Evolutionary conservation across 2,113 vertebrate species (phyloP), one percentile per base, ranked within the genome.

Genomic region (Neogobius melanostomus): DNA sequence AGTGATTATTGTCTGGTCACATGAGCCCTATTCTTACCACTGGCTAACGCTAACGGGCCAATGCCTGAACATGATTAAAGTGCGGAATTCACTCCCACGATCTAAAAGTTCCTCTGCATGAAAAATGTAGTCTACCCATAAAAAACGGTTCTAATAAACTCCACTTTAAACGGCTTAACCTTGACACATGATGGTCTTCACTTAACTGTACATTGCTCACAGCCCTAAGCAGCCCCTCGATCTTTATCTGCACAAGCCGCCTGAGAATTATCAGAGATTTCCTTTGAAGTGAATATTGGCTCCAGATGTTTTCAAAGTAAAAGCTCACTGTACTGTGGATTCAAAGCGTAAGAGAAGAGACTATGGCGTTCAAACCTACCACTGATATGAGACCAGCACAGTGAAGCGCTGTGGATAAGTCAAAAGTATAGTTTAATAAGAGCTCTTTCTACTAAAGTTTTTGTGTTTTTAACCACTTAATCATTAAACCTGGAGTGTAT

Each of bases 271-370:
- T 88, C 88, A 73, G 86, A 84, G 69, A 82, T 86, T 86, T 88
- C 85, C 90, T 17, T 89, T 90, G 85, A 91, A 89, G 86, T 87
- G 49, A 74, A 72, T 88, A 90, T 90, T 89, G 88, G 88, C 89
- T 71, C 89, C 90, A 90, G 88, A 91, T 91, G 89, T 86, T 82
- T n/a, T 79, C 76, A 85, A 76, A 36, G 28, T 36, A 36, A 69
- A 71, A 76, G 83, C 74, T 75, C 50, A 76, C 83, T 85, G 71
- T 21, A 85, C 80, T 69, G 81, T 82, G 81, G 70, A 67, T 88
- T 85, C 79, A 64, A 82, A 84, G 81, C 80, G 85, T 84, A 75
- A 84, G 85, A 87, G 82, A 84, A 83, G 76, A 80, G 4, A 36
- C 28, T 36, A 36, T 36, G 28, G 28, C 28, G 28, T 36, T 36